Base-by-base conservation (phyloP, 2,888 invertebrate genomes). In the Brachycybe producta region DNA sequence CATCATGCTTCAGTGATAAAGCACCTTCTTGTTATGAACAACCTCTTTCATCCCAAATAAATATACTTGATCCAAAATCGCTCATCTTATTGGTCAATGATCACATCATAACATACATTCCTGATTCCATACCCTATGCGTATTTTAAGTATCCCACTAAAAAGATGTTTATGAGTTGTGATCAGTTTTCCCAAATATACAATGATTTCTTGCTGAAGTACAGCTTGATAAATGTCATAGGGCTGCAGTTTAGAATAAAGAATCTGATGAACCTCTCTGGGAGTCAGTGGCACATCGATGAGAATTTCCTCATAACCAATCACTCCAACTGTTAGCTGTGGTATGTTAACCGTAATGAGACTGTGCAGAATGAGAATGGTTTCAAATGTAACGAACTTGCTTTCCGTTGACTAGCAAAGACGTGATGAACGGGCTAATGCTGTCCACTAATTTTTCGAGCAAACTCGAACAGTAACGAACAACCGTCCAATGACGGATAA, bases 251-350 rank as follows among this genome's bases (percentile, higher is more conserved):
- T 83, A 15, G 80, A 79, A 68, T 94, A 97, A 73, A 97, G 81
- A 5, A 92, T 85, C 24, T 83, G 79, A 62, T 90, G 84, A 49
- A 98, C 90, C 71, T 95, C 95, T 1, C 82, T 80, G 0, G 98
- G 98, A 1, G 92, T 91, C 79, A 95, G 83, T 0, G 98, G 98
- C 63, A 94, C 92, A 68, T 92, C 92, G 62, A 98, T 87, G n/a
- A 90, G 84, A 0, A 88, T 87, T 70, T 97, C 97, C 60, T 90
- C 84, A 58, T 85, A 84, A 0, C 91, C 91, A 62, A 90, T 84
- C 48, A 94, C 88, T 26, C 95, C 95, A 2, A 95, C 86, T 0
- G 94, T 92, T 53, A 91, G 71, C 83, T 68, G 51, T 36, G 40
- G 1, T 42, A 35, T 76, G 69, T 55, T 53, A n/a, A n/a, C n/a